A percentile compares a stretch with the other conserved stretches of the same genome.
These are phyloP conservation scores for Endomychus coccineus DNA, from an alignment of 2,888 invertebrate genomes.

Conservation along the genomic window DNA sequence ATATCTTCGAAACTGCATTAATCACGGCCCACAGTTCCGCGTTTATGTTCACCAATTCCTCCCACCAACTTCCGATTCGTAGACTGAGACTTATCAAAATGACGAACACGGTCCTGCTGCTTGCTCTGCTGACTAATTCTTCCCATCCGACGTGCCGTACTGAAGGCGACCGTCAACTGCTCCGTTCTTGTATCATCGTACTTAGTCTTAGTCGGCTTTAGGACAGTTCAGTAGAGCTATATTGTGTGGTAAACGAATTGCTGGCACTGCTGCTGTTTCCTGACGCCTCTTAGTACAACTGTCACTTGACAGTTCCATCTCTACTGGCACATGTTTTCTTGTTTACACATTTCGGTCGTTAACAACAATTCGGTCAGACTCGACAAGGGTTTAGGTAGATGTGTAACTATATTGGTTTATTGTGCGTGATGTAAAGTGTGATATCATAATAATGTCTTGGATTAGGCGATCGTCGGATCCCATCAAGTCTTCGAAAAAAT, in stretches of 20 bases:
- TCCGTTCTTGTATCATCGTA: slow-evolving; percentile 12
- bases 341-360: too few relatives aligned
- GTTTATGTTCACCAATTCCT: slow-evolving; percentile 22
- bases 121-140: slow-evolving; percentile 37
- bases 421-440: too few relatives aligned
- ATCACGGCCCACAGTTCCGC: too few relatives aligned
- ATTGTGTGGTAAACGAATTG: too few relatives aligned
- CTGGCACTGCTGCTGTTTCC: too few relatives aligned
- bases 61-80: slow-evolving; percentile 28
- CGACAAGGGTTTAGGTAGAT: too few relatives aligned
- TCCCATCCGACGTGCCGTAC: slow-evolving; percentile 20
- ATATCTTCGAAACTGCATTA: too few relatives aligned
- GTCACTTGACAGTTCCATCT: too few relatives aligned
- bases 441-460: slow-evolving; percentile 32
- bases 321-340: too few relatives aligned
- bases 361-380: too few relatives aligned
- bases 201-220: slow-evolving; percentile 26
- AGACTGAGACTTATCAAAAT: slow-evolving; percentile 25
- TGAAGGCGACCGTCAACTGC: slow-evolving; percentile 11
- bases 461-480: slow-evolving; percentile 33
- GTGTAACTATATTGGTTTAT: too few relatives aligned
- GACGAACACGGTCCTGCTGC: slow-evolving; percentile 33
- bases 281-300: too few relatives aligned
- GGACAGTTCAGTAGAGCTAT: slow-evolving; percentile 21
- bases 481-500: slow-evolving; percentile 24